Base-by-base conservation (phyloP, 2,888 invertebrate species). In the Epinotia ramella region DNA sequence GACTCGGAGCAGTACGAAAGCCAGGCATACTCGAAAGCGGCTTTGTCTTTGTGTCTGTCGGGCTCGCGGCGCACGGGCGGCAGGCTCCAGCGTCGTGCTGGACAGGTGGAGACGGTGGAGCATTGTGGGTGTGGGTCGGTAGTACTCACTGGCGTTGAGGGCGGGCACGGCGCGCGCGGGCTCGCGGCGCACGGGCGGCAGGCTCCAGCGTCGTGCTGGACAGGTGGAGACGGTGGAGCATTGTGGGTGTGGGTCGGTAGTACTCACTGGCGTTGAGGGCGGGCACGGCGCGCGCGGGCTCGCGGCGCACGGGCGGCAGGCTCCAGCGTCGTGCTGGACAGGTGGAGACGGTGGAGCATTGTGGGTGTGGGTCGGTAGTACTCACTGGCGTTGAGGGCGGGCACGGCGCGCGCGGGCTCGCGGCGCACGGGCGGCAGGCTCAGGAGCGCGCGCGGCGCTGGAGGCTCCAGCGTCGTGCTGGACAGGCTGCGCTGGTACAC, bases 401-500 rank as follows among this genome's bases (percentile, higher is more conserved):
- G 60, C 79, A 80, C 78, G 78, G 65, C 72, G 78, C 40, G 71
- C 77, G 46, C 7, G 66, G n/a, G 66, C 83, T 92, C 90, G 77
- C 95, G 87, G 12, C 95, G 88, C 71, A 95, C 95, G 12, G 95
- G 95, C 78, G 95, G 95, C 80, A 95, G 85, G 79, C 94, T 95
- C 79, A 93, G 92, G 77, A 95, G 87, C 73, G 91, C 59, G 69
- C 69, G 69, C 44, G 69, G 59, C 2, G 88, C 84, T 11, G 88
- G 77, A 53, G 86, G 88, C 80, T 92, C 92, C 77, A 94, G 83
- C 77, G 89, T 89, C 24, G 89, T 91, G 72, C 88, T 90, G 0
- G 93, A 93, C 71, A 91, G 82, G 79, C 94, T 94, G 65, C 94
- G 92, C 79, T 93, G 94, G 84, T 95, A 94, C 82, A 91, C 88